Conservation (phyloP, 2,888 invertebrate species). For the Calameuta pallipes region DNA sequence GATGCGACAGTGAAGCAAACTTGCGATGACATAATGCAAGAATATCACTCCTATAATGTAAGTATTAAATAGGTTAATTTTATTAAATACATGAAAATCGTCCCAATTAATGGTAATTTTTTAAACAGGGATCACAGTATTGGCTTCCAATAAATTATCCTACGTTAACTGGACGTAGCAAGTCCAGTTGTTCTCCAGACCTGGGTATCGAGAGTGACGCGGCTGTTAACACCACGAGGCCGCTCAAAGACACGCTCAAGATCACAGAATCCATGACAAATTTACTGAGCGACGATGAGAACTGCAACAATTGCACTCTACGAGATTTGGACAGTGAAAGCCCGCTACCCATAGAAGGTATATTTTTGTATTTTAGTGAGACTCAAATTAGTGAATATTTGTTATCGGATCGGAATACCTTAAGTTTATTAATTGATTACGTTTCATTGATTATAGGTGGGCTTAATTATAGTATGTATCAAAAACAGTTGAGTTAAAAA, state of each 20-base stretch:
- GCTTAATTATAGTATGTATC: slow-evolving; percentile 55
- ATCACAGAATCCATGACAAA: slow-evolving; percentile 65
- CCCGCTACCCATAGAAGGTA: slow-evolving; percentile 61
- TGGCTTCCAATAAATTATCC: slow-evolving; percentile 58
- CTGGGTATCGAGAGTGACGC: slow-evolving; percentile 89
- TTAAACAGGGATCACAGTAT: slow-evolving; percentile 52
- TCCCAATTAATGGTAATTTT: background rate
- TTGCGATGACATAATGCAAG: slow-evolving; percentile 56
- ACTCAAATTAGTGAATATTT: background rate
- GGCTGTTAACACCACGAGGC: slow-evolving; percentile 53
- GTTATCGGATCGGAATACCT: background rate
- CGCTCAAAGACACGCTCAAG: slow-evolving; percentile 58
- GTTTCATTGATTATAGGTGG: slow-evolving; percentile 43
- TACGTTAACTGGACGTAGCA: slow-evolving; percentile 54
- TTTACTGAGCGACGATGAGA: slow-evolving; percentile 60
- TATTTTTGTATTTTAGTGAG: background rate
- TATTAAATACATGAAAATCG: background rate
- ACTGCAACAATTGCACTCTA: slow-evolving; percentile 42
- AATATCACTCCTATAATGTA: slow-evolving; percentile 58
- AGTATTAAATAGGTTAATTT: slow-evolving; percentile 24
- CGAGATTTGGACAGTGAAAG: slow-evolving; percentile 54
- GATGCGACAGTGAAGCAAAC: slow-evolving; percentile 50
- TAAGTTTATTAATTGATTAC: background rate
- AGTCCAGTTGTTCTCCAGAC: slow-evolving; percentile 77
- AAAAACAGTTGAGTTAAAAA: slow-evolving; percentile 43